Base-by-base conservation (phyloP, 2,888 invertebrate genomes). In the Parnassius orleans region DNA sequence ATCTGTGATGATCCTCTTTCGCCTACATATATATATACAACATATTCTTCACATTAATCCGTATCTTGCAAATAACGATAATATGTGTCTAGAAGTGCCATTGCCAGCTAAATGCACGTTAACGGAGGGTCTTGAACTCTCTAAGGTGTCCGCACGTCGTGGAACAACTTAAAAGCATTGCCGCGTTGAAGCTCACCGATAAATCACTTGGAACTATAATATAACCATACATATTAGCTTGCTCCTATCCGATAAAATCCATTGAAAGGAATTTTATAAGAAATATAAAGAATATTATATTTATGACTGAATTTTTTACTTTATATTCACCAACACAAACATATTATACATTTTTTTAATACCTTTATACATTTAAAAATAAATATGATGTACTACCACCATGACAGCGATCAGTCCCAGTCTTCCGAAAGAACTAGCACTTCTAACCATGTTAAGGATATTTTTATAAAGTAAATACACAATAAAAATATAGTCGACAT, bases 71-170 rank as follows among this genome's bases (percentile, higher is more conserved):
- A 10, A 44, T 33, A 52, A 46, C 57, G 50, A 43, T 33, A 52
- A 43, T 33, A 52, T 44, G 44, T 52, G 58, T 52, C 52, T 58
- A 43, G 46, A 52, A 46, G 58, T 52, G 58, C 24, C 51, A 52
- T 46, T 46, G 60, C 53, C 48, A 53, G 53, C 53, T 60, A 47
- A 60, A 60, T 48, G 53, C 33, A 12, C 7, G n/a, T 19, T 14
- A 46, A 55, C 43, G 24, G 24, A 33, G 60, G 47, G 15, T 41
- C 33, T 60, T 60, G 60, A 60, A 60, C 50, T 48, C 53, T 46
- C 47, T n/a, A 24, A 51, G 44, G 42, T 55, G 33, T 48, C 48
- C 48, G 48, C 48, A 48, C 48, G n/a, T 9, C 51, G 24, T 55
- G 11, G 15, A 50, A 12, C 14, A 44, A 54, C 47, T 43, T 50